Base-by-base conservation (phyloP, 2,888 invertebrate species). In the Drosophila multiciliata region DNA sequence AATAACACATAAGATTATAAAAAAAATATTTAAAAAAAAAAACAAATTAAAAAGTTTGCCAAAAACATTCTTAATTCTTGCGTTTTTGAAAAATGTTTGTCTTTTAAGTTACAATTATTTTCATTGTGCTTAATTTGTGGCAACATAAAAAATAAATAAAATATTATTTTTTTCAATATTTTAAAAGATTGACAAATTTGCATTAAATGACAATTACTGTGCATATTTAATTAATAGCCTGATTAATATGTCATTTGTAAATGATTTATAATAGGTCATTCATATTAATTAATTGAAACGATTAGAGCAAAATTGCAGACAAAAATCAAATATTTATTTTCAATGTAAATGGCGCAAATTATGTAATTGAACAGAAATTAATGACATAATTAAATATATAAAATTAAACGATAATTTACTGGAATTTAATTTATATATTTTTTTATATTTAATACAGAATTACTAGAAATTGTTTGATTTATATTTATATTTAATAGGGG, bases 391-490 rank as follows among this genome's bases (percentile, higher is more conserved):
- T 7, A 20, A 40, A 40, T 40, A 26, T 26, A 26, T 5, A 26
- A 26, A 5, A 26, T 26, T 26, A 5, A 5, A 5, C 5, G 26
- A 26, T 0, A 26, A 26, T 5, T 26, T 4, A 26, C 26, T 26
- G 26, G 26, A 26, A 26, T 26, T 26, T 26, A 26, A 26, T 3
- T 4, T 26, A 4, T 26, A 26, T 26, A 26, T 26, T 2, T 26
- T 26, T 3, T 26, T 2, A 26, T 26, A 26, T 26, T 26, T 26
- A 26, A 26, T 20, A 3, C 7, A 3, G 7, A 20, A 42, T 36
- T 52, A 42, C 53, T 54, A 67, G 49, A 45, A 40, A 38, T 69
- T 73, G 45, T 33, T 73, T 73, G 5, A 26, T 26, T 5, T 26
- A 26, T 26, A 26, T 26, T 26, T 26, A 26, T 26, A 26, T 26